These are phyloP conservation scores for Rhagologus leucostigma DNA, from an alignment of 2,113 vertebrate species.

Conservation along the genomic window DNA sequence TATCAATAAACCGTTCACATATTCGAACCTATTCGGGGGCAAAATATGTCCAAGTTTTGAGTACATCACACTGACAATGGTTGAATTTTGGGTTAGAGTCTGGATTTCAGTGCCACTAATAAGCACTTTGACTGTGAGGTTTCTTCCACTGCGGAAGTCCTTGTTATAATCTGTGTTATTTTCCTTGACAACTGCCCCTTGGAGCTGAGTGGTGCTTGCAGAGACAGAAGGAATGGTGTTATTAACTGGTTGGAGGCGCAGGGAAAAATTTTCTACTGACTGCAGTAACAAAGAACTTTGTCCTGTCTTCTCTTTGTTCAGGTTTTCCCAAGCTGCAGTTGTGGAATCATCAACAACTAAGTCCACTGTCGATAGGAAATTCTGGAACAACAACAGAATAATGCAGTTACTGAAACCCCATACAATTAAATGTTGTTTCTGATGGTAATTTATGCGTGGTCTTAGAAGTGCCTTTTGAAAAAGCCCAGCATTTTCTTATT, in stretches of 20 bases:
- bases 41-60: constrained; percentile 67
- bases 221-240: neutral
- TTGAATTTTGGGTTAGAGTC: neutral
- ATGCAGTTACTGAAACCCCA: neutral
- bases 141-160: neutral
- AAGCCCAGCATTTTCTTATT: neutral
- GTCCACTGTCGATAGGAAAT: constrained; percentile 72
- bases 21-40: rapidly evolving
- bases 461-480: neutral
- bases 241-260: neutral
- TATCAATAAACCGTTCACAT: constrained; percentile 71
- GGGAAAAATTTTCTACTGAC: constrained; percentile 74
- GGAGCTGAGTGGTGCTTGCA: constrained; percentile 62
- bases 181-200: neutral
- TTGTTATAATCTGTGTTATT: constrained; percentile 13
- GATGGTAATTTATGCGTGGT: neutral
- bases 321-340: neutral
- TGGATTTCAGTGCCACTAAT: constrained; percentile 36
- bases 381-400: constrained; percentile 69
- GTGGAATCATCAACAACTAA: constrained; percentile 66
- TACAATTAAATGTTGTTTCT: neutral
- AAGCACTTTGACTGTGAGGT: constrained; percentile 51
- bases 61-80: constrained; percentile 72
- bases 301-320: neutral
- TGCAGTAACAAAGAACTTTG: constrained; percentile 67